Conservation (phyloP, 2,113 vertebrate species). For the Urocynchramus pylzowi region DNA sequence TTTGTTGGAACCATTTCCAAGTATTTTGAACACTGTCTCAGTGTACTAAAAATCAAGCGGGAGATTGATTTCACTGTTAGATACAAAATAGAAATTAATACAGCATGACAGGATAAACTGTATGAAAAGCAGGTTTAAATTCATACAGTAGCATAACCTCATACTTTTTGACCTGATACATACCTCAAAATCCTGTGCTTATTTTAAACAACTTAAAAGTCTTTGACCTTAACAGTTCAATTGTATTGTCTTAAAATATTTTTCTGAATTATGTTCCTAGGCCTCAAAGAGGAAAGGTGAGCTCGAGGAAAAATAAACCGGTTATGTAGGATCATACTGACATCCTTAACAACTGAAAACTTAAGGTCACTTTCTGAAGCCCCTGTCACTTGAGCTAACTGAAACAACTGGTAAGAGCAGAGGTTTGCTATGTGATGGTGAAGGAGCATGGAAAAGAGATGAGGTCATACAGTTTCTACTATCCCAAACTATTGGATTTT, state of each 20-base stretch:
- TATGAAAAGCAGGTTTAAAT: background rate
- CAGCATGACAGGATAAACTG: background rate
- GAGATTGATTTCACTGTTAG: background rate
- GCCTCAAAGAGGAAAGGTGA: conserved; percentile 18
- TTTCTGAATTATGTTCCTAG: conserved; percentile 5
- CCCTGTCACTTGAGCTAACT: background rate
- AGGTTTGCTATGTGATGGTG: background rate
- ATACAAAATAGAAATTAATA: background rate
- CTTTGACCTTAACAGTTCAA: background rate
- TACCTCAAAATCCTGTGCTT: background rate
- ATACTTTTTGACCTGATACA: background rate
- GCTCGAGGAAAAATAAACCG: background rate
- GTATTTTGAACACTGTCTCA: background rate
- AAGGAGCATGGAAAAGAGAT: background rate
- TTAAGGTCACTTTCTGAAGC: conserved; percentile 17
- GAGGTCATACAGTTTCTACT: background rate
- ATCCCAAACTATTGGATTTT: background rate
- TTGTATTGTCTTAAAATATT: conserved; percentile 1
- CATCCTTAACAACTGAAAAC: background rate
- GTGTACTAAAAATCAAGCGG: background rate
- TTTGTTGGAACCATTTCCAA: background rate
- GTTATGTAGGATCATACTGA: background rate
- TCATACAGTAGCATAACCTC: background rate
- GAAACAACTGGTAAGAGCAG: conserved; percentile 13
- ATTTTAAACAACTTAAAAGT: background rate